Evolutionary conservation across 2,888 invertebrate genomes (phyloP).

Genomic region (Perizoma flavofasciatum): DNA sequence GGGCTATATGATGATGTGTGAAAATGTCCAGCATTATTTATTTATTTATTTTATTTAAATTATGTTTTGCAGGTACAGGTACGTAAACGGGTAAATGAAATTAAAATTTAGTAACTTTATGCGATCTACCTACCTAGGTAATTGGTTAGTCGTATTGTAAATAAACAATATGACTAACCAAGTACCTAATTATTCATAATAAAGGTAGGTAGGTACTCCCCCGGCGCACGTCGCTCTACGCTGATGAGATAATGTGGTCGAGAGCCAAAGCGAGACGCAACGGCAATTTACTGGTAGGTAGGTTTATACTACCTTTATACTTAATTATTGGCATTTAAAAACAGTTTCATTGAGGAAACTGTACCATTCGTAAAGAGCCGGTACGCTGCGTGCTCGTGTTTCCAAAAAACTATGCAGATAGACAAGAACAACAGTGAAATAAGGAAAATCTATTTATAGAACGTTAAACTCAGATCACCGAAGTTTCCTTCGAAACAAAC

Average conservation of each 20-base stretch:
- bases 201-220: slow-evolving; percentile 3
- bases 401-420: slow-evolving; percentile 3
- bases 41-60: too few species aligned
- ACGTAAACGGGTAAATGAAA: too few species aligned
- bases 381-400: slow-evolving; percentile 11
- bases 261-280: slow-evolving; percentile 1
- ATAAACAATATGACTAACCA: too few species aligned
- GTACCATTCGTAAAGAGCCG: slow-evolving; percentile 18
- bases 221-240: background rate
- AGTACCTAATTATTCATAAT: too few species aligned
- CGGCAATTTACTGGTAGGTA: background rate
- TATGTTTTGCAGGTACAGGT: too few species aligned
- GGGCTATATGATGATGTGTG: too few species aligned
- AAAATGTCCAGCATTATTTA: too few species aligned
- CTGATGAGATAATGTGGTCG: slow-evolving; percentile 3
- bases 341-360: slow-evolving; percentile 25
- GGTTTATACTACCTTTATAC: slow-evolving; percentile 8
- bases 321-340: slow-evolving; percentile 3
- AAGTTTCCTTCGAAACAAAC: slow-evolving; percentile 36
- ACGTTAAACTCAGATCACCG: slow-evolving; percentile 2
- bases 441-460: slow-evolving; percentile 14
- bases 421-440: slow-evolving; percentile 1
- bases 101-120: too few species aligned
- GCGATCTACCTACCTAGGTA: too few species aligned
- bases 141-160: too few species aligned